Evolutionary conservation across 2,888 invertebrate species (phyloP), one percentile per base, ranked within the genome.

Genomic region (Ramazzottius varieornatus): DNA sequence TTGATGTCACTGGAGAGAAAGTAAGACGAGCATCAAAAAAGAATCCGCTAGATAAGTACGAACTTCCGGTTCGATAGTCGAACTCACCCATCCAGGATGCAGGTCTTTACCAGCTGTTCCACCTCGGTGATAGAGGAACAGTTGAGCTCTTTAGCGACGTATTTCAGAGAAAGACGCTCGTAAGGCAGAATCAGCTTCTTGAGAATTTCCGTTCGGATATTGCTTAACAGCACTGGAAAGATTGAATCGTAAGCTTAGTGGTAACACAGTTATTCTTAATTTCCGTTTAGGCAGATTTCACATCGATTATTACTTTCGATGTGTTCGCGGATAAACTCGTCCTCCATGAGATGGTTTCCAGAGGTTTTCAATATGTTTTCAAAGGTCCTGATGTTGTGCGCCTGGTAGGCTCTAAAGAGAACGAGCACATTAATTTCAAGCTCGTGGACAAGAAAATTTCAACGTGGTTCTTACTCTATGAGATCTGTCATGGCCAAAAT

Each of bases 401-500:
- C 93, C 77, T 96, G 94, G 78, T 94, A 96, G 24, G 92, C 88
- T 70, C 79, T 79, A 75, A 83, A 86, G 66, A 64, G 67, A 64
- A 68, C 63, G 8, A 40, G 40, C 40, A 40, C 8, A 40, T 40
- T 40, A 40, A 40, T 13, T 13, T 13, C 40, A 40, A n/a, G n/a
- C n/a, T n/a, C n/a, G n/a, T n/a, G n/a, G n/a, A n/a, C n/a, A 29
- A 54, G 54, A 29, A 67, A 46, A 66, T 33, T 13, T 33, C 1
- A 16, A 69, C 32, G 20, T 1, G 1, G 46, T 13, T 2, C 68
- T 67, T 70, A 77, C 74, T 76, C 78, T 46, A 98, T 96, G 72
- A 98, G 81, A 79, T 96, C 93, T 2, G 96, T 98, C 94, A 99
- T 96, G 24, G 96, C 96, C 70, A 96, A 80, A 72, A 98, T 96